Base-by-base conservation (phyloP, 2,888 invertebrate species). In the Temnothorax ravouxi region DNA sequence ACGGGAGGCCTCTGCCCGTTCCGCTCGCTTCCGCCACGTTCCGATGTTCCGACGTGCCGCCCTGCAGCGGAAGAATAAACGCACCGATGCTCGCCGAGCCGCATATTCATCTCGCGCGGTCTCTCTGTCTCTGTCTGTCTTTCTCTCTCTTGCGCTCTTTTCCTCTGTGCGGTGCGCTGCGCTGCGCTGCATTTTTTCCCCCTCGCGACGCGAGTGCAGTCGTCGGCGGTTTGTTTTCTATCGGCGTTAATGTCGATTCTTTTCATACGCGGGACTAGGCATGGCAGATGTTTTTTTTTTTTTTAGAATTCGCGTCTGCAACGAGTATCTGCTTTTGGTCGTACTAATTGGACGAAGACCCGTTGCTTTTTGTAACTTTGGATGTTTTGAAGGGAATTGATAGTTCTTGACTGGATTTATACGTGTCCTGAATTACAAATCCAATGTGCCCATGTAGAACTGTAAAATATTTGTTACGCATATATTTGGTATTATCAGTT, bases 1-100 rank as follows among this genome's bases (percentile, higher is more conserved):
- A 93, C 92, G 92, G 91, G 91, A 89, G 89, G 90, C 86, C 90
- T 88, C 86, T 77, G 86, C 88, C 81, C 87, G 89, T 88, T 81
- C 84, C 79, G 86, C 86, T 88, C 80, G 80, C 56, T 64, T 72
- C 85, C 59, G 79, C 83, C 84, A 85, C 84, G 87, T 85, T 89
- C 74, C 87, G 85, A 90, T 91, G 89, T 86, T 87, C 86, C 89
- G 87, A 80, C 84, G 86, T 86, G 87, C 87, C 79, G 86, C 64
- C 84, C 88, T 75, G 80, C 77, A 69, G 79, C 79, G 84, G 87
- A 89, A 89, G 85, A 75, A 84, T 64, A 88, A 86, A 86, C 84
- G 84, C 83, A 77, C 77, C 61, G 84, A 69, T 67, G 67, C 59
- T 66, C 66, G 61, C 83, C 67, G 76, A 83, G 75, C 59, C 83